Base-by-base conservation (phyloP, 2,888 invertebrate species). In the Netelia melanura region DNA sequence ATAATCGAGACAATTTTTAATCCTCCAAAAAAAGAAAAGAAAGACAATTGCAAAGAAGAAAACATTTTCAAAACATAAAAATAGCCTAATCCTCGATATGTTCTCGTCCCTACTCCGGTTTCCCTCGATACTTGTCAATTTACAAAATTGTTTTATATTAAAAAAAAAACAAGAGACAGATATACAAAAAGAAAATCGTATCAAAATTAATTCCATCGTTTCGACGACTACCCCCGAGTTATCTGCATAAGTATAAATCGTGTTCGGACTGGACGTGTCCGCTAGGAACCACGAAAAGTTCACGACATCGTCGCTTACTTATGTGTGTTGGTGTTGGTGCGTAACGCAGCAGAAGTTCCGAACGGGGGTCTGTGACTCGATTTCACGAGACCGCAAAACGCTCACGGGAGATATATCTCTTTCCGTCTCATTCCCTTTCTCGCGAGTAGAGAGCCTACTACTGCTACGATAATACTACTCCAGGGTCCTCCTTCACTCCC, bases 321-420 rank as follows among this genome's bases (percentile, higher is more conserved):
- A n/a, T 58, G 21, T 65, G 64, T 43, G 43, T 43, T 30, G 5
- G 30, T n/a, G 54, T 38, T 6, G 6, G 30, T 77, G 79, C 82
- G 76, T 82, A 80, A 81, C 81, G 71, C 48, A 83, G 65, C 90
- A 90, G 91, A 91, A 88, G 89, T 89, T 56, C 83, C 74, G 70
- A 86, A n/a, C 17, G 58, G 85, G 88, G 88, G 88, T 87, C 88
- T 88, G 89, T 89, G 92, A 90, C 90, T 92, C 91, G 92, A 92
- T 92, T 92, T 92, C 91, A 89, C 92, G 91, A 89, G 82, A 86
- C 91, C 92, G 89, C 91, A 90, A 81, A 78, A 81, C 68, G 86
- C 88, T 86, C 89, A 87, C 85, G 86, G 87, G 84, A 92, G 89
- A 93, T 92, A 91, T 91, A 90, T 91, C 91, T 91, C 87, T 89